Conservation (phyloP, 2,888 invertebrate genomes). For the Dromius quadrimaculatus region DNA sequence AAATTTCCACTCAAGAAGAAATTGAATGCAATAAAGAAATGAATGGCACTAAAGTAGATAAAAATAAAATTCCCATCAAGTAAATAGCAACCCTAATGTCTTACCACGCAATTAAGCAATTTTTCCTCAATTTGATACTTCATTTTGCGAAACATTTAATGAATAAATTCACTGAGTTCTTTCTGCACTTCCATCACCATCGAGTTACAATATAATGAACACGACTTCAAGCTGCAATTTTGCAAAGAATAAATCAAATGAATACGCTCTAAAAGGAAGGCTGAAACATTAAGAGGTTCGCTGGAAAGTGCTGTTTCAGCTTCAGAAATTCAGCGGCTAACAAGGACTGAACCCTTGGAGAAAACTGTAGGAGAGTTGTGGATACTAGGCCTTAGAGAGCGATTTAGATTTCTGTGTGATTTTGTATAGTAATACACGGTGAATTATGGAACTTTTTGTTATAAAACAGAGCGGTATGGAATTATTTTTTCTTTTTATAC, state of each 20-base stretch:
- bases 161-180: conserved; percentile 25
- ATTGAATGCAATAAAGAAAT: not conserved
- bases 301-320: conserved; percentile 38
- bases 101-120: conserved; percentile 26
- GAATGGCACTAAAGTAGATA: not conserved
- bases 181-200: conserved; percentile 22
- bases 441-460: not conserved
- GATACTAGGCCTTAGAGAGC: conserved; percentile 15
- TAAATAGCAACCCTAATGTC: conserved; percentile 21
- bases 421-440: conserved; percentile 14
- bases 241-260: conserved; percentile 41
- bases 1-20: not conserved
- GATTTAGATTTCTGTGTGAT: conserved; percentile 25
- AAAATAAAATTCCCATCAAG: conserved; percentile 1
- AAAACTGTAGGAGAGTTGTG: conserved; percentile 32
- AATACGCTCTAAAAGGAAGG: conserved; percentile 40
- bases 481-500: conserved; percentile 11
- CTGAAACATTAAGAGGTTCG: conserved; percentile 38
- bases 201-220: conserved; percentile 37
- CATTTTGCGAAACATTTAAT: conserved; percentile 15
- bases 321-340: conserved; percentile 40
- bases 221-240: conserved; percentile 36
- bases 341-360: conserved; percentile 26
- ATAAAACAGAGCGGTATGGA: conserved; percentile 9
- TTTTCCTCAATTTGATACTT: conserved; percentile 23